Evolutionary conservation across 1,140 invertebrate species (phyloP), one percentile per base, ranked within the genome.

Genomic region (Lepidurus packardi): DNA sequence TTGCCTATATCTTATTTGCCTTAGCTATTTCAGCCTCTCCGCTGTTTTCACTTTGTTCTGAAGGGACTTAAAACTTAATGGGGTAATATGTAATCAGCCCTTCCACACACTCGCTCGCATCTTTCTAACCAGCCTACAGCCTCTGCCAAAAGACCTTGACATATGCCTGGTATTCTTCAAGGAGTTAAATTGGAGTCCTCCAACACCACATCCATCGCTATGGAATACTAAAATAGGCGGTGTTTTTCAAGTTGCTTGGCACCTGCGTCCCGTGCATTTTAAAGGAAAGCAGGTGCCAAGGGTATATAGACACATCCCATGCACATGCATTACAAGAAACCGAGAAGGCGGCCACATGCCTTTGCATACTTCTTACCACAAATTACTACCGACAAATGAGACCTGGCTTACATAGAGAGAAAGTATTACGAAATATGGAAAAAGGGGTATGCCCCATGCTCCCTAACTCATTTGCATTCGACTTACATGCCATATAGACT

Each of bases 1-100:
- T 65, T 16, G 53, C 53, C 13, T 16, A 21, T n/a, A 65, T 65
- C 53, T 13, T 65, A 65, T 65, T 65, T 65, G 53, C 53, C 53
- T 65, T 65, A 65, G 21, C 53, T 65, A 65, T 65, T 65, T 9
- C 53, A 65, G 53, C 8, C 53, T 65, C 53, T 65, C 53, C 21
- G 9, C 13, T 65, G 16, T 65, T 65, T 21, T 13, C 53, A 65
- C 16, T 65, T 13, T 13, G 53, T 65, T 65, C 53, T 65, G 7
- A 7, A 65, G 53, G n/a, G 16, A 65, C n/a, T 65, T 21, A 21
- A 21, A 65, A 65, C 21, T 65, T 65, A 65, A 65, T 65, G 13
- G 53, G 53, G 53, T 65, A 65, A 65, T 65, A 65, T 65, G 53
- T 65, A 65, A 65, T 65, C 53, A 65, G 53, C 53, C 53, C 21